Conservation (phyloP, 2,888 invertebrate species). For the Ecdyonurus torrentis region DNA sequence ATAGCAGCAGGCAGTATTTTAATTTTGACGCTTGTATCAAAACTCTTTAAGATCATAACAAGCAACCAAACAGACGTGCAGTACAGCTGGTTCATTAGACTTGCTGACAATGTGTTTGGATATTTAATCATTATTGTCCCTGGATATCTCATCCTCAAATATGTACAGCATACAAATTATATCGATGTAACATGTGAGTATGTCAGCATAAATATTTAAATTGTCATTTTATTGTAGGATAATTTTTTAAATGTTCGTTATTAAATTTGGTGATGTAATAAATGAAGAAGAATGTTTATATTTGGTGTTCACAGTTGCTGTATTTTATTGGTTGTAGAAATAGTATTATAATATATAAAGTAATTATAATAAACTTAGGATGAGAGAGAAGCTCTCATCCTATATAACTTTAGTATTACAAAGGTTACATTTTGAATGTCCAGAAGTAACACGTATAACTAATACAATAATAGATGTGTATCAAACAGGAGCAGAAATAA, state of each 20-base stretch:
- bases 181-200: conserved; percentile 57
- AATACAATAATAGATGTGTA: too few species aligned
- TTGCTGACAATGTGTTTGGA: conserved; percentile 65
- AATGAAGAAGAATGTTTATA: too few species aligned
- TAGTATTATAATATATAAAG: too few species aligned
- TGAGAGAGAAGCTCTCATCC: too few species aligned
- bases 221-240: not conserved
- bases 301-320: too few species aligned
- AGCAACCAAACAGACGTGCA: conserved; percentile 19
- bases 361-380: too few species aligned
- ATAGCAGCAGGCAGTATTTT: not conserved
- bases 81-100: conserved; percentile 57
- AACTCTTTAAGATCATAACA: not conserved
- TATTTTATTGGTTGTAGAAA: too few species aligned
- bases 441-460: too few species aligned
- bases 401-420: too few species aligned
- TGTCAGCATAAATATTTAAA: conserved; percentile 5
- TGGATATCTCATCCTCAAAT: conserved; percentile 65
- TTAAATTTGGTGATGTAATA: too few species aligned
- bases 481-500: too few species aligned
- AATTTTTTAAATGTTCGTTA: not conserved
- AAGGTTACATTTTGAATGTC: too few species aligned
- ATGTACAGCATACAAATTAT: conserved; percentile 59
- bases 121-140: conserved; percentile 81
- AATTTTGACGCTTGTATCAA: not conserved